Base-by-base conservation (phyloP, 2,797 vertebrate species). In the Muscicapa striata region DNA sequence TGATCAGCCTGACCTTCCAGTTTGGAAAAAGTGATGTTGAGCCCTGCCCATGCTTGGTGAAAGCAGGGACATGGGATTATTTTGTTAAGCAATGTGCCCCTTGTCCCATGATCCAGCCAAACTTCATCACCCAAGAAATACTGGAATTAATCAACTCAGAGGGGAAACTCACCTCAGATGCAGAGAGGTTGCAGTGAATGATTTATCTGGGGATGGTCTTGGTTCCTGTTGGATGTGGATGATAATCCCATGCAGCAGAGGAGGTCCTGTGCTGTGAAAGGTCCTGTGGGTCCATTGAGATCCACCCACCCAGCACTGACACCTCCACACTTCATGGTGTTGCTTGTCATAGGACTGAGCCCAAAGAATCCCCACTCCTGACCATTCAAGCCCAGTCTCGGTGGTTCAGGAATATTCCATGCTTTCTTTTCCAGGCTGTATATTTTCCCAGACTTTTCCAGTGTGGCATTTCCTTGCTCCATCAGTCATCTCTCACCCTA, bases 241-340 rank as follows among this genome's bases (percentile, higher is more conserved):
- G 8, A 10, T 15, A 2, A 15, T 40, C n/a, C 67, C 1, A 0
- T 1, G 6, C 0, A 41, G 77, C 51, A 46, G 54, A 11, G 8
- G 26, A n/a, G 18, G 10, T 61, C 7, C 46, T 32, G 45, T 0
- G 2, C 70, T 75, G 52, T 5, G 3, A 38, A 52, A 46, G 49
- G 32, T 43, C 9, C 32, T 3, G 0, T 19, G 54, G 59, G n/a
- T 45, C 24, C 15, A 4, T 0, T 43, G 62, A 45, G 62, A 55
- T 41, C n/a, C 57, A 20, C 2, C n/a, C 9, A 22, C 27, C 16
- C 4, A 8, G 29, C 1, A 1, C 48, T 58, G 8, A 1, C 19
- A 51, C 22, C 45, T 26, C 30, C 26, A 5, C 12, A 3, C 32
- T 3, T 15, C 29, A 12, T 34, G 27, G 9, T 20, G 43, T 3